These are phyloP conservation scores for Glaucomys volans DNA, from an alignment of 2,113 vertebrate species.

Conservation along the genomic window DNA sequence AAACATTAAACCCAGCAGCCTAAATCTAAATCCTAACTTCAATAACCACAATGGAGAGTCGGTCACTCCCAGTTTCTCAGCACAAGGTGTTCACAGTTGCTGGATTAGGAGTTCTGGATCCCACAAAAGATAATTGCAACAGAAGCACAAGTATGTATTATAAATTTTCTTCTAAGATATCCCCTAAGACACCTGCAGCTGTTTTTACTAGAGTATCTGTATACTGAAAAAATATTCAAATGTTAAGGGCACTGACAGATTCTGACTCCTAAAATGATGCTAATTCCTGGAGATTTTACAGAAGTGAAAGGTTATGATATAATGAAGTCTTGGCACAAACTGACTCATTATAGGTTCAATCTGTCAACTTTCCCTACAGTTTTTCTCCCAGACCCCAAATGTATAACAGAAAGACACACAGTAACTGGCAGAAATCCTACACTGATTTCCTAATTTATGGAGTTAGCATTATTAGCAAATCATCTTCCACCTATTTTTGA, in stretches of 20 bases:
- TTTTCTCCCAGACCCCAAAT: not conserved
- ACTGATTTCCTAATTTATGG: not conserved
- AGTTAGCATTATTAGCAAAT: not conserved
- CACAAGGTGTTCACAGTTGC: not conserved
- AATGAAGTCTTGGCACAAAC: conserved; percentile 13
- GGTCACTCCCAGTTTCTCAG: conserved; percentile 24
- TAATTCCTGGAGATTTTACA: conserved; percentile 40
- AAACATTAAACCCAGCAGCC: not conserved
- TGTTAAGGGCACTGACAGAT: not conserved
- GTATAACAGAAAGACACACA: not conserved
- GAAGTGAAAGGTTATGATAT: not conserved
- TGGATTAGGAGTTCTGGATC: not conserved
- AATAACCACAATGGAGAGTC: not conserved
- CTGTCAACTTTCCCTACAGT: not conserved
- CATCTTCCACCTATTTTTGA: not conserved
- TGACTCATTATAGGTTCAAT: not conserved
- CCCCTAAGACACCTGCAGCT: not conserved
- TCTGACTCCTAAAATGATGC: conserved; percentile 2
- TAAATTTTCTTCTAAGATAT: conserved; percentile 43
- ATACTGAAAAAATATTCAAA: not conserved
- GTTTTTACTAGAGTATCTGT: not conserved
- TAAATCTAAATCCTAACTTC: conserved; percentile 38
- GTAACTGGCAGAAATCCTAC: not conserved
- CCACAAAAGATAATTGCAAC: not conserved
- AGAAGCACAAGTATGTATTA: not conserved